These are phyloP conservation scores for Mastomys natalensis DNA, from an alignment of 2,113 vertebrate genomes.

Conservation along the genomic window DNA sequence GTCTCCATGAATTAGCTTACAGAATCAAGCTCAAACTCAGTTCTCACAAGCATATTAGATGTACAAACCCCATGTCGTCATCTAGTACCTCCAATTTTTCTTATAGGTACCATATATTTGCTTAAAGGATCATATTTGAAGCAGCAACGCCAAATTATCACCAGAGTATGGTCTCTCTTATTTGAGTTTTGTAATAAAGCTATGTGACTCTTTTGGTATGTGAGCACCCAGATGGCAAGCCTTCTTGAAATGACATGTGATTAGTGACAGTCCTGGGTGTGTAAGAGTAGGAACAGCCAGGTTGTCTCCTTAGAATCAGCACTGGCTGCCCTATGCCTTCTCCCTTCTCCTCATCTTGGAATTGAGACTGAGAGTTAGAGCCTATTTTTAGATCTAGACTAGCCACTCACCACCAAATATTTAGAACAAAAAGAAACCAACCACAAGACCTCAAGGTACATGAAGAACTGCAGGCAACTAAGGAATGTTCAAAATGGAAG, in stretches of 20 bases:
- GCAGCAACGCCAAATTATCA: not conserved
- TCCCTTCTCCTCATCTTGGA: not conserved
- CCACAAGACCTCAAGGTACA: not conserved
- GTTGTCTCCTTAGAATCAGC: not conserved
- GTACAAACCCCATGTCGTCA: not conserved
- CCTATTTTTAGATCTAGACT: not conserved
- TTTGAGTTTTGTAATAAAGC: not conserved
- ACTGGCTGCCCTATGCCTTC: too few species aligned
- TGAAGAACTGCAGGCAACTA: not conserved
- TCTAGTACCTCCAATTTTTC: not conserved
- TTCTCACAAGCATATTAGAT: not conserved
- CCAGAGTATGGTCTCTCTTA: not conserved
- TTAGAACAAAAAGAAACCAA: not conserved
- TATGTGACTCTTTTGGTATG: not conserved
- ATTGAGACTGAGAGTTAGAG: not conserved
- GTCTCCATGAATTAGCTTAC: constrained; percentile 23
- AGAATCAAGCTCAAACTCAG: not conserved
- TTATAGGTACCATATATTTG: not conserved
- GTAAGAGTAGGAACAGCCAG: not conserved
- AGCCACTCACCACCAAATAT: not conserved
- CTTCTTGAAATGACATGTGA: not conserved
- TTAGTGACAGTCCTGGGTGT: not conserved
- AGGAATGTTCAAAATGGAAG: not conserved
- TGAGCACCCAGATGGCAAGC: not conserved
- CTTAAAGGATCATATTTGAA: not conserved